phyloP scores from a whole-genome alignment of 2,113 vertebrate species.

The Otis tarda region DNA sequence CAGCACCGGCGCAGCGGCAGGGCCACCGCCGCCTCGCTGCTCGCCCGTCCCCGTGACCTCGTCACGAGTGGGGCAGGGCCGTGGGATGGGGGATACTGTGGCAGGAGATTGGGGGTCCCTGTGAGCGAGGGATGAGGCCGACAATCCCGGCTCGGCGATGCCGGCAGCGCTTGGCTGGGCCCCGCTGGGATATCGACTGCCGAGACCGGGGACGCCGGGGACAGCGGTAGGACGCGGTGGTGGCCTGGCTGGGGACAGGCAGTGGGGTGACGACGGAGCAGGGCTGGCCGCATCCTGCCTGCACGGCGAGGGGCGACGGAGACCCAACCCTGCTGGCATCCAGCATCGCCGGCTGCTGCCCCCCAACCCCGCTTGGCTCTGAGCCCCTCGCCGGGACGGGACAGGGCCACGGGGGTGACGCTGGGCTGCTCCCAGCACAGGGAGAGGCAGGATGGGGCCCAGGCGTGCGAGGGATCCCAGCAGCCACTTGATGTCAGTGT shows the following conservation, averaged over 20 bases:
- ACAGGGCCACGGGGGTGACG: neutral
- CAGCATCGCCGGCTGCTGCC: accelerated
- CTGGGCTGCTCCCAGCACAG: neutral
- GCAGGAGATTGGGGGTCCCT: neutral
- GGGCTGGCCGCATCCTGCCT: neutral
- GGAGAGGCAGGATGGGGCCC: neutral
- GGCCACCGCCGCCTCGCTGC: neutral
- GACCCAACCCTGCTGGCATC: accelerated
- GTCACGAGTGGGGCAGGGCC: neutral
- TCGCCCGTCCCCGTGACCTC: neutral
- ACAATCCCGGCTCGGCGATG: neutral
- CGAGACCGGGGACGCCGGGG: neutral
- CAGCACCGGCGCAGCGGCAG: neutral
- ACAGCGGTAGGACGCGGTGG: neutral
- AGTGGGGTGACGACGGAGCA: neutral
- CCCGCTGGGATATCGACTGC: slow-evolving; percentile 34
- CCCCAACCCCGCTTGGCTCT: accelerated
- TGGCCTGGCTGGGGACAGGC: neutral
- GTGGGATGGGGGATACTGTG: neutral
- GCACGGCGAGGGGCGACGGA: accelerated
- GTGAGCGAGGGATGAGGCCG: accelerated
- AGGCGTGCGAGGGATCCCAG: neutral
- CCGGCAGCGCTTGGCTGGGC: neutral
- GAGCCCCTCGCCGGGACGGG: neutral
- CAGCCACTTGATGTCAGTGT: slow-evolving; percentile 34